Percentiles rank a stretch among this genome's conserved stretches.
These are phyloP conservation scores for Acronicta leporina DNA, from an alignment of 2,888 invertebrate genomes.

Conservation along the genomic window DNA sequence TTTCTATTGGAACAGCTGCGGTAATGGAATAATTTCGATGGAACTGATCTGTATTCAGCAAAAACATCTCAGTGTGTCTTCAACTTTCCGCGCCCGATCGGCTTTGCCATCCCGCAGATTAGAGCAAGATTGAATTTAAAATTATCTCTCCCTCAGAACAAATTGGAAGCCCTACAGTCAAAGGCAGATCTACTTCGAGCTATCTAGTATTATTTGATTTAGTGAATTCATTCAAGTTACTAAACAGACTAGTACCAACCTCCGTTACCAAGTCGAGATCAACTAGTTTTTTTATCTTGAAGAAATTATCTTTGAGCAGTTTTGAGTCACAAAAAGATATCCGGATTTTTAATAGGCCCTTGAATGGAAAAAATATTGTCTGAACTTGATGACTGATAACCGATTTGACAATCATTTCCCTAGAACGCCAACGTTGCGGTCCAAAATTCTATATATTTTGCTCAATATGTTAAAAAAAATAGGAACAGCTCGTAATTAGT, in stretches of 20 bases:
- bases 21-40: conserved; percentile 83
- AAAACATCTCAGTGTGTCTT: conserved; percentile 73
- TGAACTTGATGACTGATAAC: conserved; percentile 43
- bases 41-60: conserved; percentile 81
- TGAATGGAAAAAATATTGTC: conserved; percentile 69
- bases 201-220: conserved; percentile 15
- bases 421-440: conserved; percentile 5
- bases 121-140: conserved; percentile 73
- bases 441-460: conserved; percentile 28
- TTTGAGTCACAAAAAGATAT: conserved; percentile 62
- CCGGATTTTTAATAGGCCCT: conserved; percentile 65
- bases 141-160: conserved; percentile 52
- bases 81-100: conserved; percentile 67
- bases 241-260: neutral
- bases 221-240: conserved; percentile 12
- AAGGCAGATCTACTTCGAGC: conserved; percentile 16
- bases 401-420: conserved; percentile 16
- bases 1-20: conserved; percentile 75
- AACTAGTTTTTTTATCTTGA: conserved; percentile 39
- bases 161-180: conserved; percentile 37
- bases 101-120: conserved; percentile 69
- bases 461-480: conserved; percentile 45
- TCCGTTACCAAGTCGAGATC: conserved; percentile 12
- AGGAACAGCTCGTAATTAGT: conserved; percentile 49
- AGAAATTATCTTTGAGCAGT: conserved; percentile 55